These are phyloP conservation scores for Eretmocerus hayati DNA, from an alignment of 2,888 invertebrate species.

Conservation along the genomic window DNA sequence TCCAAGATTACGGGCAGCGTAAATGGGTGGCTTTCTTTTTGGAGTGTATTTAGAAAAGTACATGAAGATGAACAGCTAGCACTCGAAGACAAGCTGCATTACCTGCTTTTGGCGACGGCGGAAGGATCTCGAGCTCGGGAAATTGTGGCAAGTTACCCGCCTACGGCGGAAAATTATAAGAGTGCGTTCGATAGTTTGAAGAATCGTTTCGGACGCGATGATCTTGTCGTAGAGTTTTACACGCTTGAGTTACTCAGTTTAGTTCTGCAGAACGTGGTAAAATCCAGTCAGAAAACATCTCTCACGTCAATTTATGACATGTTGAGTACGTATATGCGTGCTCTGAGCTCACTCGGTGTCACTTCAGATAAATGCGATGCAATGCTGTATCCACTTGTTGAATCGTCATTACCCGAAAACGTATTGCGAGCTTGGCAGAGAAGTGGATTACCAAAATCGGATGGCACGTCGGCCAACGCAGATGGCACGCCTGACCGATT, in stretches of 20 bases:
- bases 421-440: conserved; percentile 25
- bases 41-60: conserved; percentile 30
- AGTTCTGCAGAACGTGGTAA: too few species aligned
- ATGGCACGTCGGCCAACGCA: neutral
- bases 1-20: too few species aligned
- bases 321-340: conserved; percentile 30
- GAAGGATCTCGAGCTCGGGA: too few species aligned
- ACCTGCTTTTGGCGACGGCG: too few species aligned
- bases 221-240: conserved; percentile 32
- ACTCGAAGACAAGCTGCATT: conserved; percentile 23
- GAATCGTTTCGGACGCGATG: conserved; percentile 32
- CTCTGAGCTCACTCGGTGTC: conserved; percentile 25
- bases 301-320: conserved; percentile 28
- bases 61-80: conserved; percentile 24
- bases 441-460: neutral
- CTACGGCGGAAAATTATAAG: conserved; percentile 29
- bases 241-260: conserved; percentile 30
- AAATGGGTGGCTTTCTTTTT: too few species aligned
- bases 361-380: conserved; percentile 26
- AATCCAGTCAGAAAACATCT: conserved; percentile 13
- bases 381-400: conserved; percentile 26
- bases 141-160: conserved; percentile 27
- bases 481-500: conserved; percentile 11
- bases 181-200: conserved; percentile 28
- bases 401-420: too few species aligned